Evolutionary conservation across 2,888 invertebrate genomes (phyloP).

Genomic region (Cosmia trapezina): DNA sequence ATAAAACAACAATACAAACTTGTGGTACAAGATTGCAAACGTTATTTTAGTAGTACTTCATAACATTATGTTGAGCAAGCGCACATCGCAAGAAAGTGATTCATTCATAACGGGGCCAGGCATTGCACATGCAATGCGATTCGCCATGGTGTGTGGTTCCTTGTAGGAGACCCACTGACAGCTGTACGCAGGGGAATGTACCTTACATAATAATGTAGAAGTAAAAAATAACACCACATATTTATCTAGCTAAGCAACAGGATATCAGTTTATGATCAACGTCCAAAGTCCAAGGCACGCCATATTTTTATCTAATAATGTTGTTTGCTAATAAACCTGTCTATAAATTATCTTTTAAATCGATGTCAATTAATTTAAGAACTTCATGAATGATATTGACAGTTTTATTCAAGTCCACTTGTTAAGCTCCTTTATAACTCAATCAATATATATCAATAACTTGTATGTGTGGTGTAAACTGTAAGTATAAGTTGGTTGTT

Average conservation of each 20-base stretch:
- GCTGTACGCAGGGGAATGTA: slow-evolving; percentile 14
- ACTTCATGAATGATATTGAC: not conserved
- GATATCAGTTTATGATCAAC: slow-evolving; percentile 13
- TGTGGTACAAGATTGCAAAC: slow-evolving; percentile 12
- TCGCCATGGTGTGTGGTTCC: slow-evolving; percentile 32
- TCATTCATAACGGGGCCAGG: slow-evolving; percentile 54
- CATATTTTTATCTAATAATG: not conserved
- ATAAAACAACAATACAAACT: slow-evolving; percentile 4
- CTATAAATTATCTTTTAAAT: slow-evolving; percentile 8
- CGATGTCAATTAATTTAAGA: slow-evolving; percentile 7
- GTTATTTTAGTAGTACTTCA: slow-evolving; percentile 31
- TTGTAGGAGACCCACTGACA: slow-evolving; percentile 31
- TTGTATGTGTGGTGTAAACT: no score
- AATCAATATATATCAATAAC: slow-evolving; percentile 7
- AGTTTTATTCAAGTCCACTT: slow-evolving; percentile 3
- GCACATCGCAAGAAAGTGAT: slow-evolving; percentile 54
- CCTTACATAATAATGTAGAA: slow-evolving; percentile 11
- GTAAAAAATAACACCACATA: not conserved
- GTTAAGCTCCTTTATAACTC: not conserved
- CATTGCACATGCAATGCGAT: slow-evolving; percentile 43
- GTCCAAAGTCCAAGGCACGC: slow-evolving; percentile 15
- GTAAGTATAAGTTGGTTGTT: no score
- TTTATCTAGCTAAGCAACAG: slow-evolving; percentile 12
- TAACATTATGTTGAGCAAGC: slow-evolving; percentile 53
- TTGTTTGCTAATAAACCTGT: slow-evolving; percentile 5